These are phyloP conservation scores for Oligia latruncula DNA, from an alignment of 2,888 invertebrate species.

Conservation along the genomic window DNA sequence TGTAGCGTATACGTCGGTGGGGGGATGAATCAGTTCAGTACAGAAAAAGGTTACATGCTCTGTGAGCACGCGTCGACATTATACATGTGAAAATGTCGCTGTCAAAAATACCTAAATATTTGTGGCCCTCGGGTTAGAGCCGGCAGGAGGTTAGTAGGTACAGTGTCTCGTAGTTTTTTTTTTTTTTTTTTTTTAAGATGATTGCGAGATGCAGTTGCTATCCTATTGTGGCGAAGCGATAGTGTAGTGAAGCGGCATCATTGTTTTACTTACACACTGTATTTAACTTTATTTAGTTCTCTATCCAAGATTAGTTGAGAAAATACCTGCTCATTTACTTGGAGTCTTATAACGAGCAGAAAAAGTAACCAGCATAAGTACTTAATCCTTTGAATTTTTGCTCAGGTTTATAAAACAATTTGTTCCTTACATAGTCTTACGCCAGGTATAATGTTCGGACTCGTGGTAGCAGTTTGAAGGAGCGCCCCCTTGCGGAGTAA, in stretches of 20 bases:
- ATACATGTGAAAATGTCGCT: too few relatives aligned
- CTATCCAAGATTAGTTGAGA: background rate
- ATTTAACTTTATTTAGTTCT: background rate
- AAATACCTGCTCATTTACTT: background rate
- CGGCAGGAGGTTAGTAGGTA: background rate
- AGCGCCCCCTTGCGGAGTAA: slow-evolving; percentile 55
- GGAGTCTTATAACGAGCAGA: background rate
- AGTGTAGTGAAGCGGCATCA: background rate
- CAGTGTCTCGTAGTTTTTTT: background rate
- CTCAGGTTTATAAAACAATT: background rate
- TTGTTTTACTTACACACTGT: background rate
- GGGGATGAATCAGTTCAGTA: too few relatives aligned
- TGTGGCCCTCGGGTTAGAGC: background rate
- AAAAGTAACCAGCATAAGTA: background rate
- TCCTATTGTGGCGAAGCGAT: background rate
- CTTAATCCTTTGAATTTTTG: background rate
- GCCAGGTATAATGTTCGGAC: background rate
- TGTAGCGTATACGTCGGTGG: too few relatives aligned
- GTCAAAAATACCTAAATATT: too few relatives aligned
- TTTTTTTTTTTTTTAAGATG: background rate
- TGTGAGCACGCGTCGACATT: too few relatives aligned
- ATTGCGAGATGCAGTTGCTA: background rate
- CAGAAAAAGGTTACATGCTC: too few relatives aligned
- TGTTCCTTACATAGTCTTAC: background rate
- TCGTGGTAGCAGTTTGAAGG: background rate